Conservation (phyloP, 2,888 invertebrate genomes). For the Pachymerium ferrugineum region DNA sequence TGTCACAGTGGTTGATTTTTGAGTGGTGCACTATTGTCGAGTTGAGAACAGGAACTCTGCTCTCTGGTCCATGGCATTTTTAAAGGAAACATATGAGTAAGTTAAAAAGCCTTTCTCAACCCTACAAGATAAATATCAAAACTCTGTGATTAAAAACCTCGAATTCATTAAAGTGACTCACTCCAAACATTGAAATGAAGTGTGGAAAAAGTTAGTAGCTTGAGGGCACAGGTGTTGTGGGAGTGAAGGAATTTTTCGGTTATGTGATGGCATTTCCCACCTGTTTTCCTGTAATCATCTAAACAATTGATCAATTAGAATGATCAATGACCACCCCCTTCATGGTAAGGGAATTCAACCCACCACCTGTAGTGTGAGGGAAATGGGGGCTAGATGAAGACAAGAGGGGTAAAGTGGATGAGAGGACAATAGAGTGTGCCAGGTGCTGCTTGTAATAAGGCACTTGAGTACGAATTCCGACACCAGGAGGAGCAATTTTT, state of each 20-base stretch:
- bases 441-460: conserved; percentile 24
- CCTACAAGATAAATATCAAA: too few relatives aligned
- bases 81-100: conserved; percentile 3
- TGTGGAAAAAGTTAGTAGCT: background rate
- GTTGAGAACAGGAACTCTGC: conserved; percentile 18
- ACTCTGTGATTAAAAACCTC: too few relatives aligned
- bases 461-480: conserved; percentile 9
- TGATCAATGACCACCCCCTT: conserved; percentile 13
- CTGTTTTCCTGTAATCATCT: conserved; percentile 23
- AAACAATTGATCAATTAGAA: conserved; percentile 20
- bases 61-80: conserved; percentile 16
- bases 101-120: conserved; percentile 19
- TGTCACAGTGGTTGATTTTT: conserved; percentile 23
- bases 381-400: conserved; percentile 3
- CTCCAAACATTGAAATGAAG: background rate
- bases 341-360: background rate
- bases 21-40: conserved; percentile 21
- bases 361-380: conserved; percentile 22
- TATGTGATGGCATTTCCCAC: conserved; percentile 27
- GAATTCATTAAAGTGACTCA: too few relatives aligned
- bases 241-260: background rate
- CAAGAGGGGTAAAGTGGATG: conserved; percentile 14
- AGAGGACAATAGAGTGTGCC: conserved; percentile 12
- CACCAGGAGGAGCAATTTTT: background rate
- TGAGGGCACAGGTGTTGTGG: background rate